phyloP scores from a whole-genome alignment of 2,797 vertebrate species.

The Eulemur mongoz region DNA sequence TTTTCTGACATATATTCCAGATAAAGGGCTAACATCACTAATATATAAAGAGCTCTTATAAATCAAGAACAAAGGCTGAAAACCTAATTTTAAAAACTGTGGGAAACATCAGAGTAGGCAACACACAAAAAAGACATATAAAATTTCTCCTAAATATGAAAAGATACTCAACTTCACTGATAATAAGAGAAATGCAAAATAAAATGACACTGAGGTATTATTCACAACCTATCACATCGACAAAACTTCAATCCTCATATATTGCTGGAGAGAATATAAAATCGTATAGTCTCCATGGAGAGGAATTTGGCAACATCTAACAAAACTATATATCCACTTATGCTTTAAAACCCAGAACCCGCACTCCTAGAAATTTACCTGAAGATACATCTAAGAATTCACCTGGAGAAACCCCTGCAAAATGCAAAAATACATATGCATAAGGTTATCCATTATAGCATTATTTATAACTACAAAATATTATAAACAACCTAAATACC shows the following conservation, averaged over 20 bases:
- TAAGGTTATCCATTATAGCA: neutral
- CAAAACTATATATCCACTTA: neutral
- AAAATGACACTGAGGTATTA: neutral
- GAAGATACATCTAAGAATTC: neutral
- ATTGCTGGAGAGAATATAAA: neutral
- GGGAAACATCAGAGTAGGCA: neutral
- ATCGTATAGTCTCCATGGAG: neutral
- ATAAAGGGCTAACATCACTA: neutral
- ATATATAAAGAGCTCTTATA: neutral
- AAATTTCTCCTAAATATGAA: neutral
- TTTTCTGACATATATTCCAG: neutral
- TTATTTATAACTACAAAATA: neutral
- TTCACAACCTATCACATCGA: neutral
- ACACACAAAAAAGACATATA: neutral
- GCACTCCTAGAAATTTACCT: neutral
- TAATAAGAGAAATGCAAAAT: neutral
- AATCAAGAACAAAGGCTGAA: neutral
- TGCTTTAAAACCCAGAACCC: neutral
- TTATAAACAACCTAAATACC: neutral
- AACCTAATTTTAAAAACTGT: neutral
- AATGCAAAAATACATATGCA: neutral
- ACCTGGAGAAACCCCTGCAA: neutral
- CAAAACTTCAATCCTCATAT: neutral
- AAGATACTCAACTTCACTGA: neutral
- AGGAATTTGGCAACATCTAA: neutral